Evolutionary conservation across 2,888 invertebrate species (phyloP).

Genomic region (Drosophila colorata): DNA sequence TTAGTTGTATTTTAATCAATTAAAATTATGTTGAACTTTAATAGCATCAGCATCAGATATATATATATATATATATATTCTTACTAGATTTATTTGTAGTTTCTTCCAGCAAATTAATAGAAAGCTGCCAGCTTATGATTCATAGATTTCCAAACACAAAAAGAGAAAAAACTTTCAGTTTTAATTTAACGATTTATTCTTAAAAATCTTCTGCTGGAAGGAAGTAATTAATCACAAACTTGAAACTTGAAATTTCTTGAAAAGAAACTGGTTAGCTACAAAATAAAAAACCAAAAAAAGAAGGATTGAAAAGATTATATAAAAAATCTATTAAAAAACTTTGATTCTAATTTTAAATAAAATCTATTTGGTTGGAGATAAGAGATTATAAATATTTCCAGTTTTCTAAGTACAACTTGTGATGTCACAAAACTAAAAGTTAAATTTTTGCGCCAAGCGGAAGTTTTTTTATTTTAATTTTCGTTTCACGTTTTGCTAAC

Average conservation of each 20-base stretch:
- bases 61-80: no score
- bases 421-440: background rate
- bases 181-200: slow-evolving; percentile 13
- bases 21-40: no score
- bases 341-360: background rate
- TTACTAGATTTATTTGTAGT: background rate
- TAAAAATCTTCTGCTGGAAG: slow-evolving; percentile 10
- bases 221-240: slow-evolving; percentile 40
- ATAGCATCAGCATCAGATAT: background rate
- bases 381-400: slow-evolving; percentile 2
- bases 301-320: background rate
- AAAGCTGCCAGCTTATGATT: slow-evolving; percentile 26
- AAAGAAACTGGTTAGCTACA: background rate
- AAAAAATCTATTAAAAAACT: background rate
- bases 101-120: slow-evolving; percentile 2
- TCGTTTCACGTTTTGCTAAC: background rate
- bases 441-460: background rate
- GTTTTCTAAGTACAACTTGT: background rate
- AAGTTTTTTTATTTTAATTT: slow-evolving; percentile 7
- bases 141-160: slow-evolving; percentile 12
- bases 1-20: no score
- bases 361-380: background rate
- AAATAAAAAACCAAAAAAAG: background rate
- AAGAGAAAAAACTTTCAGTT: slow-evolving; percentile 14
- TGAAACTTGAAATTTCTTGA: slow-evolving; percentile 9